Evolutionary conservation across 2,113 vertebrate genomes (phyloP).

Genomic region (Vireo altiloquus): DNA sequence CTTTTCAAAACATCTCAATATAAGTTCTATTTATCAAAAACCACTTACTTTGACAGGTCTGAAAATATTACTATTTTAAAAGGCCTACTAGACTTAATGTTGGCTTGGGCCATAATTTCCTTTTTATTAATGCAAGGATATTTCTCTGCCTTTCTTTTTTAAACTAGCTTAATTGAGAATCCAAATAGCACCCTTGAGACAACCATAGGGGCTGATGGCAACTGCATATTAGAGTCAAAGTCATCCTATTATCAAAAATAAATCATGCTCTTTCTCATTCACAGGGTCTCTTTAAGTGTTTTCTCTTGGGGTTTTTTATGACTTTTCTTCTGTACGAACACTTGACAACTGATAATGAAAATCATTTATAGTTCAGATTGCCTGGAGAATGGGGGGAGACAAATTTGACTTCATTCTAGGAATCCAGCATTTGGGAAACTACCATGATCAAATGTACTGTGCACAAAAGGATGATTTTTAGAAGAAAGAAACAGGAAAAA

Average conservation of each 20-base stretch:
- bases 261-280: neutral
- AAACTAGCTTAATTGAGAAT: conserved; percentile 13
- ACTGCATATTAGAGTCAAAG: neutral
- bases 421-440: neutral
- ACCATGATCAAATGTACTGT: neutral
- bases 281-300: neutral
- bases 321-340: neutral
- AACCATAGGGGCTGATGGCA: neutral
- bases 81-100: neutral
- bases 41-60: neutral
- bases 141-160: conserved; percentile 29
- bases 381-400: neutral
- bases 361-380: neutral
- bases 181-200: neutral
- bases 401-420: neutral
- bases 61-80: neutral
- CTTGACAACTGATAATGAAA: conserved; percentile 3
- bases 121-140: neutral
- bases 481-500: neutral
- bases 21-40: neutral
- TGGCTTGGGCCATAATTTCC: neutral
- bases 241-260: neutral
- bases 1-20: neutral
- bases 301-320: neutral
- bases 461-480: neutral